Evolutionary conservation across 2,113 vertebrate species (phyloP), one percentile per base, ranked within the genome.

Genomic region (Pristiophorus japonicus): DNA sequence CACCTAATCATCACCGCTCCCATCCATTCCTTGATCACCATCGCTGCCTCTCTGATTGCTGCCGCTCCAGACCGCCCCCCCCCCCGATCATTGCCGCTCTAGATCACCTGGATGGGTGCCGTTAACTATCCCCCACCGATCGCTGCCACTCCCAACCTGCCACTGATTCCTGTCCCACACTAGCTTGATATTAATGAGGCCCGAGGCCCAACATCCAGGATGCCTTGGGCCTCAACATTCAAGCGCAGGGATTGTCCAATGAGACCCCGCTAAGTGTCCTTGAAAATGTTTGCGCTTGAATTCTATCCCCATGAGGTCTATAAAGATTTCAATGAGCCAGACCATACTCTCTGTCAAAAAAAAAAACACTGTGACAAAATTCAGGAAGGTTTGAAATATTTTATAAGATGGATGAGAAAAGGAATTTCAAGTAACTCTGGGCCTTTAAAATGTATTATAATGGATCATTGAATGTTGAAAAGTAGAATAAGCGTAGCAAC

Each of bases 381-480:
- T 14, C 78, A 81, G 2, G 85, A 11, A 88, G 3, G 24, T 88
- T 88, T 55, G 11, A 88, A 88, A 88, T 3, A 47, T 30, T 38
- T 7, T 42, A 20, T 42, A 22, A 20, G 4, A 42, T 45, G 16
- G 14, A 81, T 6, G 38, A 88, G 47, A 27, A 63, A 42, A 65
- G 24, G 90, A 59, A 93, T 93, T 93, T 93, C 90, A 93, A 65
- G 2, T 42, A 38, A 22, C 62, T 38, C 62, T 92, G 18, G 10
- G 34, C 90, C 24, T 67, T 94, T 94, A 67, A 67, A 27, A 94
- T 12, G 38, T 94, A 18, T 42, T 42, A 65, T 16, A 34, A 42
- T 93, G 63, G 62, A 66, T 47, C 92, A 94, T 34, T 94, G 92
- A 45, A 94, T 94, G 42, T 34, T 42, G 91, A 63, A 92, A 92